phyloP scores from a whole-genome alignment of 2,888 invertebrate genomes.

The Cheilosia soror region DNA sequence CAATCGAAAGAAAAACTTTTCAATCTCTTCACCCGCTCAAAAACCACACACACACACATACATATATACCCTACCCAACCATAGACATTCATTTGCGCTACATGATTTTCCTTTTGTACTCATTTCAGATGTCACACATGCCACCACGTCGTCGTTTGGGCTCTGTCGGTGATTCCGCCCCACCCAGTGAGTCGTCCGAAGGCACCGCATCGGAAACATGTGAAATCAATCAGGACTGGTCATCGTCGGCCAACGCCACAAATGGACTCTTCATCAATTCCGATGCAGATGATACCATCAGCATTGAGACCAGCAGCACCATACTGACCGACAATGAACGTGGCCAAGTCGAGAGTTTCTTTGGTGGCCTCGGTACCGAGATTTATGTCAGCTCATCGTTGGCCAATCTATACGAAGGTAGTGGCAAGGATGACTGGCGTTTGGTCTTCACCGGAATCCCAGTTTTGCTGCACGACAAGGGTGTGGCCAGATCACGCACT shows the following conservation, averaged over 20 bases:
- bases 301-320: conserved; percentile 83
- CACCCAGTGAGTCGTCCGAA: conserved; percentile 85
- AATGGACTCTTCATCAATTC: conserved; percentile 82
- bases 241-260: conserved; percentile 81
- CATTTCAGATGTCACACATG: conserved; percentile 78
- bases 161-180: conserved; percentile 86
- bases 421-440: conserved; percentile 87
- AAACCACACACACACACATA: background rate
- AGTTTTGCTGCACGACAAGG: conserved; percentile 90
- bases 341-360: conserved; percentile 89
- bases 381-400: conserved; percentile 91
- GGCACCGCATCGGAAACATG: conserved; percentile 85
- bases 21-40: background rate
- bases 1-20: conserved; percentile 32
- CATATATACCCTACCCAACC: background rate
- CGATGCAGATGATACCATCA: conserved; percentile 82
- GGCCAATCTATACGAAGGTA: conserved; percentile 89
- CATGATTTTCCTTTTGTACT: conserved; percentile 63
- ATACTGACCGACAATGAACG: conserved; percentile 87
- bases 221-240: conserved; percentile 80
- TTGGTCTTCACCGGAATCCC: conserved; percentile 91
- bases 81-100: conserved; percentile 22
- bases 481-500: conserved; percentile 88
- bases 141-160: conserved; percentile 85
- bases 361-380: conserved; percentile 90